These are phyloP conservation scores for Halictus ligatus DNA, from an alignment of 2,888 invertebrate genomes.

Conservation along the genomic window DNA sequence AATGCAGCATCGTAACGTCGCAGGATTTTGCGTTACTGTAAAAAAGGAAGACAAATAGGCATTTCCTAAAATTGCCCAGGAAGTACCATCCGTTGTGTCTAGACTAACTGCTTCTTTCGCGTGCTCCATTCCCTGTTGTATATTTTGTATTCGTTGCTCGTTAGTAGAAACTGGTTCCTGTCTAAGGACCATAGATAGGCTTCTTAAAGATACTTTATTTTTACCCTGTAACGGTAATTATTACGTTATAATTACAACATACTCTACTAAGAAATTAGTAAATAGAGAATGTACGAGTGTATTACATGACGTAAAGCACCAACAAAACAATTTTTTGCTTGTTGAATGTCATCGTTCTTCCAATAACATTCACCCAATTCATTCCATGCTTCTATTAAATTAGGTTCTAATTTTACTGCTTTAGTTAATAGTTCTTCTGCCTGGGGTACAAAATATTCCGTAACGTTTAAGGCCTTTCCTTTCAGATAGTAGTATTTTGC, in stretches of 20 bases:
- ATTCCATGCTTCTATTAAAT: slow-evolving; percentile 93
- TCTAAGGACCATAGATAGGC: slow-evolving; percentile 92
- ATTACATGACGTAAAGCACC: slow-evolving; percentile 90
- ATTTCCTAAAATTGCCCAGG: slow-evolving; percentile 94
- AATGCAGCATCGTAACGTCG: slow-evolving; percentile 89
- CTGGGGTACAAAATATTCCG: slow-evolving; percentile 88
- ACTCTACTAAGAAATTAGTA: not conserved
- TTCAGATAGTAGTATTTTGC: slow-evolving; percentile 89
- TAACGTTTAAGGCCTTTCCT: slow-evolving; percentile 91
- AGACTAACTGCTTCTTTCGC: slow-evolving; percentile 93
- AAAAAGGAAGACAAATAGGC: slow-evolving; percentile 94
- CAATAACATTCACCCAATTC: slow-evolving; percentile 95
- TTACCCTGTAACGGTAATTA: slow-evolving; percentile 85
- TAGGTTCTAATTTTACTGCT: slow-evolving; percentile 93
- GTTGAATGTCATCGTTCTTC: slow-evolving; percentile 92
- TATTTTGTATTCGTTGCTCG: slow-evolving; percentile 86
- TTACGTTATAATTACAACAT: not conserved
- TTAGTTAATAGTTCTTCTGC: slow-evolving; percentile 92
- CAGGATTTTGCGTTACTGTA: slow-evolving; percentile 89
- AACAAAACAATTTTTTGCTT: slow-evolving; percentile 93
- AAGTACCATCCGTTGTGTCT: slow-evolving; percentile 91
- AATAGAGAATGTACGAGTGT: slow-evolving; percentile 45
- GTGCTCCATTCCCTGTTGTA: slow-evolving; percentile 90
- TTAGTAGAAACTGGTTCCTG: slow-evolving; percentile 86
- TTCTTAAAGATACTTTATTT: slow-evolving; percentile 91